Evolutionary conservation across 2,797 vertebrate species (phyloP), one percentile per base, ranked within the genome.

Genomic region (Molossus molossus): DNA sequence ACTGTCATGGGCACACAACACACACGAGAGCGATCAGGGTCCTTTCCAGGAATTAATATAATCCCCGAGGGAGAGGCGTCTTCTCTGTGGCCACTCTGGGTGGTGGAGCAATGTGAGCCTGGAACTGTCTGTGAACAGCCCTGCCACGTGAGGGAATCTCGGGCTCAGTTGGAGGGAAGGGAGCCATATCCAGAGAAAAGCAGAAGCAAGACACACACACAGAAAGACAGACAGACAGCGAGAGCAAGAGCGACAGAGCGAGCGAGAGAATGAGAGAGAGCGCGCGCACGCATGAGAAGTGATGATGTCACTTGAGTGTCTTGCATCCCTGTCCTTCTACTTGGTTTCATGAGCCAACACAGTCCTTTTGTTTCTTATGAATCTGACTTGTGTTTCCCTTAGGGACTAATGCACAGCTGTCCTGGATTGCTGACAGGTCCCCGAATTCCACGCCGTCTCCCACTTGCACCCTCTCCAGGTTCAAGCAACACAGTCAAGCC

Each of bases 351-450:
- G 33, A 93, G 14, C 25, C n/a, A 58, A 48, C 23, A 48, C 48
- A 45, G 67, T 77, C 58, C 27, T 67, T 60, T 67, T 70, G 64
- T 73, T 70, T 29, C 33, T 91, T 55, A 50, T 75, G 45, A 58
- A 58, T 82, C 90, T 87, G 58, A 70, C 55, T 65, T 72, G 29
- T 79, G 45, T 95, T 82, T 93, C 73, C 67, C 18, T 90, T 72
- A 45, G 37, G 37, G 72, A 70, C 57, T 64, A 27, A 37, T 58
- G 37, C 20, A 80, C 50, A 85, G 33, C 76, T 58, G 2, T 37
- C 33, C 48, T 25, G 79, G 27, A 53, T 8, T 77, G 80, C 33
- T 18, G 17, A 87, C 23, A 40, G 55, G 69, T 77, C 14, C 55
- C 88, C 58, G 20, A 55, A 90, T 62, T 60, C 50, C 79, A 53